Conservation (phyloP, 1,140 invertebrate species). For the Pseudomyrmex concolor region DNA sequence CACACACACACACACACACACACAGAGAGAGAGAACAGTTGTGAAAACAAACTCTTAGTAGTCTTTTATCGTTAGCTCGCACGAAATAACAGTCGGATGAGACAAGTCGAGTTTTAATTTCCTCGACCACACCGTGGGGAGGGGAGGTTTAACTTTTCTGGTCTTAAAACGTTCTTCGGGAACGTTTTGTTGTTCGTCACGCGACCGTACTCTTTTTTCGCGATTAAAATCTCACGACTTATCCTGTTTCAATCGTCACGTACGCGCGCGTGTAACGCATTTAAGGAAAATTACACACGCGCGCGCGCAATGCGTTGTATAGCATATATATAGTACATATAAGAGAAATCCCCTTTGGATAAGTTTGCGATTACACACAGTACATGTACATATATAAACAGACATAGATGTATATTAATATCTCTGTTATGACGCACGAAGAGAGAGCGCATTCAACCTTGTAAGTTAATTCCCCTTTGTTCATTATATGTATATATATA, state of each 20-base stretch:
- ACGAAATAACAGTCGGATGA: no score
- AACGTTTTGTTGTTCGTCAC: background rate
- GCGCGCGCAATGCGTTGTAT: conserved; percentile 4
- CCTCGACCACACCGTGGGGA: no score
- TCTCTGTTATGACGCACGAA: conserved; percentile 10
- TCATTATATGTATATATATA: conserved; percentile 14
- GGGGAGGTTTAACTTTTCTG: no score
- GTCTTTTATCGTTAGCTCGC: no score
- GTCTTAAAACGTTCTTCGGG: no score
- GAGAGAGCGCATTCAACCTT: conserved; percentile 3
- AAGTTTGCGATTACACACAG: conserved; percentile 24
- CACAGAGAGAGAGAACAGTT: background rate
- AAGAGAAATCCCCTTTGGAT: background rate
- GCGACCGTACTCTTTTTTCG: background rate
- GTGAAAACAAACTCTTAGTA: no score
- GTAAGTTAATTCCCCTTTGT: conserved; percentile 14
- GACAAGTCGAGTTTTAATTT: no score
- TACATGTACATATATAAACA: background rate
- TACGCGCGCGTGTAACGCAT: conserved; percentile 14
- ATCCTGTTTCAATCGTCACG: background rate
- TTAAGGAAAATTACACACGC: conserved; percentile 6
- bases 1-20: no score
- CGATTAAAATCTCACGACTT: background rate
- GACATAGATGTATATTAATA: conserved; percentile 27
- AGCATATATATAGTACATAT: conserved; percentile 30